Conservation (phyloP, 2,113 vertebrate species). For the Nyctibius bracteatus region DNA sequence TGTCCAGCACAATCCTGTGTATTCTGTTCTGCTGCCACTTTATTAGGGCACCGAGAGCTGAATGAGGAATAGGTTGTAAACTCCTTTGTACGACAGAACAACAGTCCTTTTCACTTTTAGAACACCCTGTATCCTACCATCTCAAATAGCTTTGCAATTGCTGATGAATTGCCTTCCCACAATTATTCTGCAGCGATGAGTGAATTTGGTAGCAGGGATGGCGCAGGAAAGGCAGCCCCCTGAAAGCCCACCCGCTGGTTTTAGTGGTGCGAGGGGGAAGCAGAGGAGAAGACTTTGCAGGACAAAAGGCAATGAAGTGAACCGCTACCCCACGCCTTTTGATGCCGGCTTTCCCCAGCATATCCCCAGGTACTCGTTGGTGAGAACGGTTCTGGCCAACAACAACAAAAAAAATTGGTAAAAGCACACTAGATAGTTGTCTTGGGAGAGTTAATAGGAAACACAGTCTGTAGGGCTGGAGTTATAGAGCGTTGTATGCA, state of each 20-base stretch:
- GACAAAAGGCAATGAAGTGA: background rate
- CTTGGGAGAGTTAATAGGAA: background rate
- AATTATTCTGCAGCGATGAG: background rate
- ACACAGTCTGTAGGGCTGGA: rapidly evolving
- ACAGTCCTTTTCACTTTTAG: background rate
- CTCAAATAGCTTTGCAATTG: background rate
- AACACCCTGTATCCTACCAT: background rate
- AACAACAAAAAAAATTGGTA: rapidly evolving
- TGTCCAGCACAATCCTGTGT: background rate
- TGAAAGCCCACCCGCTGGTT: background rate
- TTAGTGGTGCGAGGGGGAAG: background rate
- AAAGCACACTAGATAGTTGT: background rate
- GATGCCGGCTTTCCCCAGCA: background rate
- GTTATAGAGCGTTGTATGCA: rapidly evolving
- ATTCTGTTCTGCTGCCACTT: background rate
- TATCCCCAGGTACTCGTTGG: rapidly evolving
- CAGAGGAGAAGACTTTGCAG: background rate
- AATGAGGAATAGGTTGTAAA: background rate
- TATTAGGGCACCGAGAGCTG: background rate
- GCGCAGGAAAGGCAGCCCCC: background rate
- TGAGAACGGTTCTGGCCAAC: background rate
- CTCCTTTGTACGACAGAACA: background rate
- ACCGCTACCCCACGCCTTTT: background rate
- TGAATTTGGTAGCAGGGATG: background rate
- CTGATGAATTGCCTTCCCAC: constrained; percentile 10